Conservation (phyloP, 2,888 invertebrate species). For the Globia sparganii region DNA sequence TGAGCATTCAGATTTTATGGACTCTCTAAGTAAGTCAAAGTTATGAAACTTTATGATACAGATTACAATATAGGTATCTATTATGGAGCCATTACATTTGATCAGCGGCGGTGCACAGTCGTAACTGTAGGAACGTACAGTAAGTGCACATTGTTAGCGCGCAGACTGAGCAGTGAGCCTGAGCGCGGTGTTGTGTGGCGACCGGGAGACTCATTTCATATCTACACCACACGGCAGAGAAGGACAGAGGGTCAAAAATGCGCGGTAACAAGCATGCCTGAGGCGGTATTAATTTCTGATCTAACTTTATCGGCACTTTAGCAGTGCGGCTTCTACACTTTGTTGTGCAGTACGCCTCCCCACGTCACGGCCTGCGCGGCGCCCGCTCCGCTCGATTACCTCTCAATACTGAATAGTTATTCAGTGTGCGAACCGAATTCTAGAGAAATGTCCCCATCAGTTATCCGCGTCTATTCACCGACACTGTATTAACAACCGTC, state of each 20-base stretch:
- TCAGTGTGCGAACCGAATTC: constrained; percentile 26
- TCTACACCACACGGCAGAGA: not conserved
- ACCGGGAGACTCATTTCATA: constrained; percentile 15
- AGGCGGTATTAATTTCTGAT: not conserved
- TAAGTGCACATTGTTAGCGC: constrained; percentile 21
- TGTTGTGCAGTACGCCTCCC: not conserved
- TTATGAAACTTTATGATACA: constrained; percentile 25
- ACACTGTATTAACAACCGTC: constrained; percentile 10
- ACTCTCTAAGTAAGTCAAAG: constrained; percentile 20
- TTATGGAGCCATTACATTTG: constrained; percentile 12
- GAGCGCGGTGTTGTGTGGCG: not conserved
- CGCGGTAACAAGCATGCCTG: not conserved
- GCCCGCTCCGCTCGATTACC: constrained; percentile 44
- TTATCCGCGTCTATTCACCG: constrained; percentile 37
- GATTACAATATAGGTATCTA: constrained; percentile 14
- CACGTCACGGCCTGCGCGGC: not conserved
- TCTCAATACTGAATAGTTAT: constrained; percentile 49
- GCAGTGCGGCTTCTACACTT: constrained; percentile 22
- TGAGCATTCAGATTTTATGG: constrained; percentile 29
- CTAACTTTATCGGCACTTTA: not conserved
- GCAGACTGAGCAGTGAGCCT: constrained; percentile 8
- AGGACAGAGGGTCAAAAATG: not conserved
- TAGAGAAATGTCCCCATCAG: constrained; percentile 36
- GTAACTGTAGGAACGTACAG: constrained; percentile 6
- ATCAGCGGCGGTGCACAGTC: constrained; percentile 17